Percentiles rank a stretch among this genome's conserved stretches.
Evolutionary conservation across 1,140 invertebrate species (phyloP).

Genomic region (Drosophila grimshawi): DNA sequence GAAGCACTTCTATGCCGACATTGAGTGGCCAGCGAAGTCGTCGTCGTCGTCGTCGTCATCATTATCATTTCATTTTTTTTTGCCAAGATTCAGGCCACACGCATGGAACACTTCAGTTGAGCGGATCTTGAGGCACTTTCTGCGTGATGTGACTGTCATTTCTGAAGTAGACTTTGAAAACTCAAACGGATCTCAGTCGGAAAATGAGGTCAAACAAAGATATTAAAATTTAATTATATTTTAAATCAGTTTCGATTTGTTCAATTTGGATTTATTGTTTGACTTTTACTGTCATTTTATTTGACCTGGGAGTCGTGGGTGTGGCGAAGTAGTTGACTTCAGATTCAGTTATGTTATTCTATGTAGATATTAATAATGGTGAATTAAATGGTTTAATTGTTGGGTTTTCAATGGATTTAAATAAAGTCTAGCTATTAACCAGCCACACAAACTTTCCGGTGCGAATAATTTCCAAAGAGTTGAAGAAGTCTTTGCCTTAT

Average conservation of each 20-base stretch:
- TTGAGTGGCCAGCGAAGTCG: constrained; percentile 61
- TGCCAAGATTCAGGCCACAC: constrained; percentile 66
- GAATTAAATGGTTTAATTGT: no score
- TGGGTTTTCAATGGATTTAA: no score
- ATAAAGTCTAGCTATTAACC: no score
- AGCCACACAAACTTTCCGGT: no score
- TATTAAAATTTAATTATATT: neutral
- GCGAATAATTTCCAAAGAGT: no score
- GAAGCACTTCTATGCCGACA: constrained; percentile 78
- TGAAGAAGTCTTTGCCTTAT: no score
- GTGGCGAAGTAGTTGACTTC: no score
- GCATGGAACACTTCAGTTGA: constrained; percentile 65
- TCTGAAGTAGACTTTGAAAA: constrained; percentile 35
- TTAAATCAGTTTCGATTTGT: constrained; percentile 42
- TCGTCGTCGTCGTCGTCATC: constrained; percentile 46
- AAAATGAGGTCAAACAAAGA: constrained; percentile 56
- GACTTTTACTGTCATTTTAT: no score
- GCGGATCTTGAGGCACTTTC: constrained; percentile 54
- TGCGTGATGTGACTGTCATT: constrained; percentile 58
- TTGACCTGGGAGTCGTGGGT: no score
- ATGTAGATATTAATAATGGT: no score
- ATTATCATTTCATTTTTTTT: constrained; percentile 40
- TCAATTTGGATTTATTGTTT: constrained; percentile 21
- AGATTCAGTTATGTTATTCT: no score
- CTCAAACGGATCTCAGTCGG: constrained; percentile 19